Conservation (phyloP, 2,797 vertebrate species). For the Tokudaia muenninki region DNA sequence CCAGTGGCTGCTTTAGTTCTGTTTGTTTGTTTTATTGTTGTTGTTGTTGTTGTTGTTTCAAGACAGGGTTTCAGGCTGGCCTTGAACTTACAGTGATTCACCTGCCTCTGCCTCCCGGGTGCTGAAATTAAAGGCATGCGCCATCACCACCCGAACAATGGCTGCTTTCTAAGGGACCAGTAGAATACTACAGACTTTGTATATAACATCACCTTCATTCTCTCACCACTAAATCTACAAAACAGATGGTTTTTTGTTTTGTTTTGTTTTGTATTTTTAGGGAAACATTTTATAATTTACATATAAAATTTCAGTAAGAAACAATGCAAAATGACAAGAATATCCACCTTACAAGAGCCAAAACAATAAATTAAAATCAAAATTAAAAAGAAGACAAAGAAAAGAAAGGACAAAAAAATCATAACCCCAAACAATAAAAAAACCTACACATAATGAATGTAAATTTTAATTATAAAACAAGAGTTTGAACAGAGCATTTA, state of each 20-base stretch:
- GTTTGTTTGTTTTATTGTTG: neutral
- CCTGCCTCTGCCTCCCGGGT: neutral
- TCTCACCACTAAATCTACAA: neutral
- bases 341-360: constrained; percentile 87
- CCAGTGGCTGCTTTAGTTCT: neutral
- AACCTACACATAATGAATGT: constrained; percentile 77
- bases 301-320: constrained; percentile 92
- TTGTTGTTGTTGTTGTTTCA: neutral
- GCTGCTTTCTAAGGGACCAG: neutral
- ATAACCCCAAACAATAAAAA: constrained; percentile 70
- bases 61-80: neutral
- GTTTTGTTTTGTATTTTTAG: constrained; percentile 73
- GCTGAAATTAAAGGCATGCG: neutral
- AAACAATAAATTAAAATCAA: constrained; percentile 35
- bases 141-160: neutral
- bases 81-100: neutral
- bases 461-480: constrained; percentile 90
- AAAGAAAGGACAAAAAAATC: constrained; percentile 18
- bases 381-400: neutral
- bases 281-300: constrained; percentile 91
- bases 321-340: constrained; percentile 90
- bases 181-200: neutral
- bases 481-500: constrained; percentile 89
- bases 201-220: neutral
- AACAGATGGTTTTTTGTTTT: neutral